Evolutionary conservation across 37 sponge, comb jelly and placozoan species (phyloP).

Genomic region (Geodia barretti): DNA sequence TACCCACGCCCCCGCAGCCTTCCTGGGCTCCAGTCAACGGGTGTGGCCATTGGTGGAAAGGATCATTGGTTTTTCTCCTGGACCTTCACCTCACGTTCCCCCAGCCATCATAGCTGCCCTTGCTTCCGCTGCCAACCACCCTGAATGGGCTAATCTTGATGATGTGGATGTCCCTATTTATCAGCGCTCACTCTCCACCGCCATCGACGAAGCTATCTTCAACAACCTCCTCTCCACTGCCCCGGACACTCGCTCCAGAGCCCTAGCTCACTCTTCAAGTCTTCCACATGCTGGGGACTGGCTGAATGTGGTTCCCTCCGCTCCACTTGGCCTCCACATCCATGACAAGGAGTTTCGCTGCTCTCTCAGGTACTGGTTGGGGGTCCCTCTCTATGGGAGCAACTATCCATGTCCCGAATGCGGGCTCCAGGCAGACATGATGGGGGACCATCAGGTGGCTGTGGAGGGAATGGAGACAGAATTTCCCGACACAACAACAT

Average conservation of each 20-base stretch:
- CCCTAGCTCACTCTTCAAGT: too few species aligned
- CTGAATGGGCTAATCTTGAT: too few species aligned
- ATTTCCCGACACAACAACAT: too few species aligned
- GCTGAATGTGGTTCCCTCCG: constrained; percentile 17
- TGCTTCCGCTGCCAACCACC: too few species aligned
- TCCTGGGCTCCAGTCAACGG: not conserved
- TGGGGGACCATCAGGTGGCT: constrained; percentile 26
- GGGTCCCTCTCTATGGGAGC: not conserved
- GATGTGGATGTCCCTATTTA: constrained; percentile 14
- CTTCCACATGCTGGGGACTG: too few species aligned
- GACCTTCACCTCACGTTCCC: not conserved
- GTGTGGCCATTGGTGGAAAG: not conserved
- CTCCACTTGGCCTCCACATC: not conserved
- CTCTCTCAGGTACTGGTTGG: constrained; percentile 22
- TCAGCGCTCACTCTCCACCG: constrained; percentile 8
- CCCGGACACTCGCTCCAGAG: too few species aligned
- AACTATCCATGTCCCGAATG: not conserved
- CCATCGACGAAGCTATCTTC: too few species aligned
- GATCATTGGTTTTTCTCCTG: not conserved
- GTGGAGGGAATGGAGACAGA: not conserved
- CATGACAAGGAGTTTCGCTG: constrained; percentile 15
- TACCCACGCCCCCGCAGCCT: constrained; percentile 8
- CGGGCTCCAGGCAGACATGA: not conserved
- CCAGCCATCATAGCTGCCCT: too few species aligned
- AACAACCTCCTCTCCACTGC: too few species aligned